Evolutionary conservation across 1,140 invertebrate genomes (phyloP).

Genomic region (Neodiprion lecontei): DNA sequence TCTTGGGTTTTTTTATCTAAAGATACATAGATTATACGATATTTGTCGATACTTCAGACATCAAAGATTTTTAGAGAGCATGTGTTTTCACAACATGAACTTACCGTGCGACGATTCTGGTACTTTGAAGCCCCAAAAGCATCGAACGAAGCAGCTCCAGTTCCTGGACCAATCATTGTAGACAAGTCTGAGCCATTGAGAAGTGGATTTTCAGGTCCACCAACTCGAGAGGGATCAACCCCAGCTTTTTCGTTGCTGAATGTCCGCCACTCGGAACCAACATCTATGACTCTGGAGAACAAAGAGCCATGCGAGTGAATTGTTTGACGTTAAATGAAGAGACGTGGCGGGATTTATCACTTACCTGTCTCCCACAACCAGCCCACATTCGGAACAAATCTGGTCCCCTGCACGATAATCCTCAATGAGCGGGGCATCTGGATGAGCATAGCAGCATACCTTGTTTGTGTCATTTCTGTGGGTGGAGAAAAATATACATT

Average conservation of each 20-base stretch:
- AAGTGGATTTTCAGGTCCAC: slow-evolving; percentile 94
- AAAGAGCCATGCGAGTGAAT: too few species aligned
- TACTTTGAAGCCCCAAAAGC: slow-evolving; percentile 90
- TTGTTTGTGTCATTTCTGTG: slow-evolving; percentile 75
- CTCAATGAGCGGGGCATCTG: slow-evolving; percentile 94
- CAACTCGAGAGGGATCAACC: slow-evolving; percentile 98
- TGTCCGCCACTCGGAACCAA: slow-evolving; percentile 99
- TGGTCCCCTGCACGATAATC: slow-evolving; percentile 99
- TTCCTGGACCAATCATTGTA: slow-evolving; percentile 95
- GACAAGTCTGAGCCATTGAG: slow-evolving; percentile 95
- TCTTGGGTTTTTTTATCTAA: too few species aligned
- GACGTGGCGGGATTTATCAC: not conserved
- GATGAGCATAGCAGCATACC: slow-evolving; percentile 92
- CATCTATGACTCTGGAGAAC: slow-evolving; percentile 90
- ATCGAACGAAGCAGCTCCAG: slow-evolving; percentile 82
- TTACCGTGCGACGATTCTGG: slow-evolving; percentile 87
- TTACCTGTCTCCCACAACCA: slow-evolving; percentile 98
- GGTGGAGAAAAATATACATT: slow-evolving; percentile 46
- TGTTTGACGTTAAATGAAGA: too few species aligned
- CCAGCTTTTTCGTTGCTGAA: slow-evolving; percentile 98
- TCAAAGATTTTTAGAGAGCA: too few species aligned
- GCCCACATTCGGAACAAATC: slow-evolving; percentile 98
- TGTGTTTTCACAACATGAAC: slow-evolving; percentile 24
- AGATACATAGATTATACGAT: too few species aligned
- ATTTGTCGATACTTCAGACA: too few species aligned